Base-by-base conservation (phyloP, 2,113 vertebrate species). In the Syngnathus typhle region DNA sequence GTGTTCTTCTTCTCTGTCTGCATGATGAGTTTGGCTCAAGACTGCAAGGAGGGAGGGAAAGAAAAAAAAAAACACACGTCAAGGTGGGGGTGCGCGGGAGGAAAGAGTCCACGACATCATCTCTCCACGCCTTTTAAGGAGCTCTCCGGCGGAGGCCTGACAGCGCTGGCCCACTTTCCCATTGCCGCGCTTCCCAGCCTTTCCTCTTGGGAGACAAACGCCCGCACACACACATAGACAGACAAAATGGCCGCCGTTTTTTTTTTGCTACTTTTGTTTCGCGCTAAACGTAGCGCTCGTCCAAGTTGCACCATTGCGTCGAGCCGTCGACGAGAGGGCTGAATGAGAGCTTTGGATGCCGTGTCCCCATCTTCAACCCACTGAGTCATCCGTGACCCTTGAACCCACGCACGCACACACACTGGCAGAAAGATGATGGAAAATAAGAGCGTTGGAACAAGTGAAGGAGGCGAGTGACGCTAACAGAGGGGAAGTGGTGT, bases 71-170 rank as follows among this genome's bases (percentile, higher is more conserved):
- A n/a, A n/a, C n/a, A 77, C 65, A 68, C 73, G 70, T 63, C 68
- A 73, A 47, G 27, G 27, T 15, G 67, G 51, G 41, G 60, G 36
- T 60, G 47, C 36, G 67, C 72, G 41, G 51, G 52, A 67, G 74
- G 78, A 79, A 75, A 79, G 83, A 81, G 75, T 83, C 83, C 68
- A 86, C 85, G 82, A 88, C 87, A 83, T 89, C 87, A 90, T 90
- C 88, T 89, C 87, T 87, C 84, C 88, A 79, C 78, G 76, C 90
- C 90, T 90, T 92, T 90, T 92, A 92, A 89, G 90, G 90, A 89
- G 84, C 86, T 88, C 86, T 90, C 87, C 86, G 87, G 87, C 19
- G 83, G 86, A 88, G 85, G 81, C 80, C 79, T 82, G 73, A 79
- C 77, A 86, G 56, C 12, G 65, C 75, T 90, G 89, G 87, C 88